These are phyloP conservation scores for Calliphora vomitoria DNA, from an alignment of 2,888 invertebrate genomes.

Conservation along the genomic window DNA sequence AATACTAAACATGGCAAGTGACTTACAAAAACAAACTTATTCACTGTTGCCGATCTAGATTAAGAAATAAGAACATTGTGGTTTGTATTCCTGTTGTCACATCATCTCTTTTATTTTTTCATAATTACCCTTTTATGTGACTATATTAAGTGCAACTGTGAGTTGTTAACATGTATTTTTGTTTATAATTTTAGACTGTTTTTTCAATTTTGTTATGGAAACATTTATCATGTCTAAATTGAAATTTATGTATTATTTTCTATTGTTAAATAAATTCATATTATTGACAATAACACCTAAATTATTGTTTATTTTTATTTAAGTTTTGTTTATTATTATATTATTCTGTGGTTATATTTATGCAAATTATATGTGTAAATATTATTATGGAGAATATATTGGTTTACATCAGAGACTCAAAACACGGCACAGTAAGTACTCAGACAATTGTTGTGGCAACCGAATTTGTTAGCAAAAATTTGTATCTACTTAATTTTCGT, in stretches of 20 bases:
- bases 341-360: slow-evolving; percentile 57
- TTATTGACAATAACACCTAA: slow-evolving; percentile 68
- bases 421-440: not conserved
- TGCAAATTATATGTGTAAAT: slow-evolving; percentile 54
- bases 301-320: slow-evolving; percentile 56
- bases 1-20: too few relatives aligned
- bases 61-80: too few relatives aligned
- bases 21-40: too few relatives aligned
- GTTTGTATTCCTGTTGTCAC: too few relatives aligned
- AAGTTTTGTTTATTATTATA: slow-evolving; percentile 45
- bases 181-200: not conserved
- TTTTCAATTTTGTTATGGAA: slow-evolving; percentile 32
- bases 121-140: not conserved
- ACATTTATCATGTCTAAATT: slow-evolving; percentile 66
- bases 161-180: not conserved
- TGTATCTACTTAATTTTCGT: too few relatives aligned
- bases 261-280: slow-evolving; percentile 62
- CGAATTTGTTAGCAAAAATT: too few relatives aligned
- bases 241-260: slow-evolving; percentile 63
- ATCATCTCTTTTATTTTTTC: not conserved
- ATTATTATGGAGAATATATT: slow-evolving; percentile 7
- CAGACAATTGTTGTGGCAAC: too few relatives aligned
- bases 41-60: too few relatives aligned
- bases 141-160: not conserved
- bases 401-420: not conserved